Evolutionary conservation across 2,888 invertebrate species (phyloP), one percentile per base, ranked within the genome.

Genomic region (Perithous albicinctus): DNA sequence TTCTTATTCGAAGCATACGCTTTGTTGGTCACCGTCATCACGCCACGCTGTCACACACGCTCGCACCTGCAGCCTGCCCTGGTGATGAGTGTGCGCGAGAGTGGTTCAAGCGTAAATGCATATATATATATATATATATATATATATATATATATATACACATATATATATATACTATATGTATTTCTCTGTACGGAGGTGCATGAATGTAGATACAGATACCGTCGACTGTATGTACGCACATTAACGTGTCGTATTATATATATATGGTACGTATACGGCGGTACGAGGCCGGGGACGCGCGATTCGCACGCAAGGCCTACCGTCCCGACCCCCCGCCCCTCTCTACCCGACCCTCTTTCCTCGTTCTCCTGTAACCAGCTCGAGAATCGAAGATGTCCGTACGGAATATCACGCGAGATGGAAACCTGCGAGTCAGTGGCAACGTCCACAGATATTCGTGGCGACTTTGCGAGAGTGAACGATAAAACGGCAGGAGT

Each of bases 381-480:
- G 35, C 78, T 78, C 54, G 73, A 78, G 78, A 78, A 78, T 78
- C 78, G 78, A 77, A 78, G 70, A 78, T 78, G 78, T 77, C 77
- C 77, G 77, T 51, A 64, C 61, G 46, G 67, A 67, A 63, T 69
- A 63, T 61, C 61, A 61, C 77, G 69, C 70, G 70, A 70, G 70
- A 70, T 56, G 56, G 56, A 59, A 56, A 63, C 63, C 23, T n/a
- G 15, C 20, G 61, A 20, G 10, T 41, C 38, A 38, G 26, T 12
- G 2, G 54, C 69, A 41, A 43, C 12, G 23, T 41, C 56, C 8
- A 29, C 15, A 32, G 20, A 54, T 41, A 70, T 56, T 70, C 56
- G 69, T 29, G 6, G n/a, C n/a, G n/a, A 54, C 20, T 6, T 51
- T 2, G 26, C 10, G 54, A 15, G 12, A 32, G 41, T 23, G 15